A percentile compares a stretch with the other conserved stretches of the same genome.
These are phyloP conservation scores for Stigmatopora nigra DNA, from an alignment of 2,113 vertebrate species.

Conservation along the genomic window DNA sequence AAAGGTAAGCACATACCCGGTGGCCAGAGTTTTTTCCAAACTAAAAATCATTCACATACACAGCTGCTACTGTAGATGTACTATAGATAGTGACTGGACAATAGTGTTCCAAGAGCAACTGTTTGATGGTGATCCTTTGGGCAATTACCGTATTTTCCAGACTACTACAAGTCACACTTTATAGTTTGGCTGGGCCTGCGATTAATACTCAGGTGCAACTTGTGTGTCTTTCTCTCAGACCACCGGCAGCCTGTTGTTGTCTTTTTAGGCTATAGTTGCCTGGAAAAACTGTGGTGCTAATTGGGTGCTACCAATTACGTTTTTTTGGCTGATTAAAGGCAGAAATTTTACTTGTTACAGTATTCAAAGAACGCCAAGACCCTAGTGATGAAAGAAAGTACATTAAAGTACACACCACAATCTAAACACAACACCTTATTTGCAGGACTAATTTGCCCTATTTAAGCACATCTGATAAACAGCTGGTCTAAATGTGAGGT, in stretches of 20 bases:
- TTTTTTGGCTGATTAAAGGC: conserved; percentile 5
- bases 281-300: neutral
- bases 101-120: neutral
- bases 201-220: too few relatives aligned
- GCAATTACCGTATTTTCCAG: neutral
- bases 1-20: conserved; percentile 21
- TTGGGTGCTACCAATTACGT: neutral
- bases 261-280: too few relatives aligned
- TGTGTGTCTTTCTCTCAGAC: too few relatives aligned
- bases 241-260: too few relatives aligned
- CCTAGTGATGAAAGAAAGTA: conserved; percentile 12
- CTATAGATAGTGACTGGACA: neutral
- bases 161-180: too few relatives aligned
- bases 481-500: conserved; percentile 65
- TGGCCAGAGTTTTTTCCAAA: conserved; percentile 19
- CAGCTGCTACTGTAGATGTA: conserved; percentile 14
- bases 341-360: conserved; percentile 7
- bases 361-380: conserved; percentile 14
- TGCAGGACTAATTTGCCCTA: conserved; percentile 27
- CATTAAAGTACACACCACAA: conserved; percentile 12
- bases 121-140: neutral
- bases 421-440: conserved; percentile 28
- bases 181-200: too few relatives aligned
- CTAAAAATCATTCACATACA: conserved; percentile 26
- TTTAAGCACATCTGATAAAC: conserved; percentile 33